Evolutionary conservation across 2,888 invertebrate genomes (phyloP).

Genomic region (Caenorhabditis zanzibari): DNA sequence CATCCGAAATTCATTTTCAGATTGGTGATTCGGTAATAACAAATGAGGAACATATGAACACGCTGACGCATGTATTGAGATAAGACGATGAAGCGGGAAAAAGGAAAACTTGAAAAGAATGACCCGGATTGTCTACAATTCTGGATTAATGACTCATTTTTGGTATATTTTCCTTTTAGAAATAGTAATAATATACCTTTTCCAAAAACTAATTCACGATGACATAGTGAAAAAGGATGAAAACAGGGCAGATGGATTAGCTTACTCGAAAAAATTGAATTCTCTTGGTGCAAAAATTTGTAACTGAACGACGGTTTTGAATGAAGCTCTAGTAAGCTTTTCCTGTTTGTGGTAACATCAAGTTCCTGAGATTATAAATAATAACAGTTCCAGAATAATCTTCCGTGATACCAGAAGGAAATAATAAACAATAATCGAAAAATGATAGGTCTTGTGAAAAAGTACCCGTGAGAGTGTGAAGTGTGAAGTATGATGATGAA

Average conservation of each 20-base stretch:
- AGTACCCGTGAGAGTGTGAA: too few relatives aligned
- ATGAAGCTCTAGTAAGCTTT: not conserved
- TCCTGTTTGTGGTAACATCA: not conserved
- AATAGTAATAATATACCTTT: not conserved
- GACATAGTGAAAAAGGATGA: not conserved
- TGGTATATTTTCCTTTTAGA: not conserved
- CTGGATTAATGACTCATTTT: conserved; percentile 27
- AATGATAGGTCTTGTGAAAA: conserved; percentile 1
- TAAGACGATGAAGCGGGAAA: conserved; percentile 1
- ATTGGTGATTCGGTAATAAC: conserved; percentile 59
- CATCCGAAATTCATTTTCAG: conserved; percentile 25
- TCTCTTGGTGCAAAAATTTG: not conserved
- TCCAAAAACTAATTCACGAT: too few relatives aligned
- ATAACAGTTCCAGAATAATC: not conserved
- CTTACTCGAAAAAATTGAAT: not conserved
- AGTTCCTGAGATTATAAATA: not conserved
- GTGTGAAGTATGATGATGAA: not conserved
- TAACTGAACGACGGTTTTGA: not conserved
- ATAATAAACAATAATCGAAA: not conserved
- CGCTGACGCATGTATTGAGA: conserved; percentile 14
- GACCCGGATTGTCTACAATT: conserved; percentile 30
- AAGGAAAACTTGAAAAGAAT: conserved; percentile 30
- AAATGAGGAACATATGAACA: conserved; percentile 34
- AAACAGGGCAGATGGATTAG: conserved; percentile 4
- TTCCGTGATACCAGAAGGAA: not conserved